Conservation (phyloP, 2,797 vertebrate species). For the Paramormyrops hopkinsi region DNA sequence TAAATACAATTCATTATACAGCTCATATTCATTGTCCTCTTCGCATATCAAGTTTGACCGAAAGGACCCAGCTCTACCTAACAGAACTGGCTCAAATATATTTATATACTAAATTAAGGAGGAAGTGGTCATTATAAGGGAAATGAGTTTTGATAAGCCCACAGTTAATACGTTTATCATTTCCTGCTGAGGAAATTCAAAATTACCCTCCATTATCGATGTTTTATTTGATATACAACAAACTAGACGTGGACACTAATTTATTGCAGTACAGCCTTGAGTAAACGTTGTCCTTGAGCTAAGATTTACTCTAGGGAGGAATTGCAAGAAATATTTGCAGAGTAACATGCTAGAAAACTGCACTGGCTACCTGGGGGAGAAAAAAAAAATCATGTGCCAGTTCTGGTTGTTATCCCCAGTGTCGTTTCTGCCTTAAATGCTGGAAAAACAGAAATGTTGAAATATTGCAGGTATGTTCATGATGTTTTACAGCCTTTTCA, state of each 20-base stretch:
- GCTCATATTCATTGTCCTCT: not conserved
- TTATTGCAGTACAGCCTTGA: not conserved
- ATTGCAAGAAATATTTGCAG: not conserved
- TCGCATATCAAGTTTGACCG: not conserved
- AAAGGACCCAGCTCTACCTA: not conserved
- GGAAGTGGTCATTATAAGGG: not conserved
- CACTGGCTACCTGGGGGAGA: not conserved
- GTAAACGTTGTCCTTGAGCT: not conserved
- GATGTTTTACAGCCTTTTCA: not conserved
- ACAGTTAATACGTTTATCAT: conserved; percentile 5
- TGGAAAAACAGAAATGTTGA: not conserved
- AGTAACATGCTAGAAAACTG: not conserved
- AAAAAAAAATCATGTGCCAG: not conserved
- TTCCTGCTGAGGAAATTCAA: not conserved
- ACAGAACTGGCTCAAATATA: not conserved
- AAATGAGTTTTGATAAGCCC: not conserved
- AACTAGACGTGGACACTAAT: not conserved
- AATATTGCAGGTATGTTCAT: not conserved
- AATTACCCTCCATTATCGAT: not conserved
- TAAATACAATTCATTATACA: conserved; percentile 22
- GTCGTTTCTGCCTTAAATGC: not conserved
- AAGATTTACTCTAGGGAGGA: conserved; percentile 3
- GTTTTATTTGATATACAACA: not conserved
- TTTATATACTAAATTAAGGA: conserved; percentile 7
- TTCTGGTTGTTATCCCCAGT: not conserved